Evolutionary conservation across 2,888 invertebrate species (phyloP), one percentile per base, ranked within the genome.

Genomic region (Ophion ventricosus): DNA sequence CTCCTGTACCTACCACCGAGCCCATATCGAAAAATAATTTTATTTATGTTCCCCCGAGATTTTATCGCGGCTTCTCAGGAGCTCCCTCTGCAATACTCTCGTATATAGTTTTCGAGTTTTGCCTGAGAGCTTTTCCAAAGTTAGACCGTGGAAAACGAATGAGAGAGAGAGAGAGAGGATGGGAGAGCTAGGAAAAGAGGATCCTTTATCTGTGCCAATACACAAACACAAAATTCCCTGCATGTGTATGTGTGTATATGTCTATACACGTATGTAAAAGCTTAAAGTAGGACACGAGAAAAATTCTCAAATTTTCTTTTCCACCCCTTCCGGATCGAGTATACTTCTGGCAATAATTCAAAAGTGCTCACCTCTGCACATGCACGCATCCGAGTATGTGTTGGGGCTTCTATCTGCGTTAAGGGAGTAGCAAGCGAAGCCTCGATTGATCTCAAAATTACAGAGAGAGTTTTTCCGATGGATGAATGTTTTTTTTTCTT

Each of bases 1-100:
- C 40, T 57, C 76, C 64, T 64, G 80, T 79, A 85, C 64, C 54
- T 63, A 77, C 69, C 70, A 70, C 63, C 11, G 56, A 8, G 43
- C 5, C 70, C 57, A 72, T 87, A 85, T 84, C 84, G 83, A 80
- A 72, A 84, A 86, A 77, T 87, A 87, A 88, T 88, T 88, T 88
- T 79, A 81, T 80, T 85, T 84, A 80, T 78, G 83, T 70, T 80
- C 85, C 81, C 79, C 29, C 49, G 84, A 73, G 80, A 66, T 76
- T 57, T 67, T 76, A 17, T 29, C 54, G 26, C 29, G 14, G 66
- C 56, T 61, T 67, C 54, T 14, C 14, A 54, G 54, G 61, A 72
- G 49, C 49, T 67, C 3, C 26, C 20, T 35, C 26, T 29, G 14
- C 63, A 63, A 78, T 72, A 40, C 59, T 78, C 54, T 70, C 63